Conservation (phyloP, 2,888 invertebrate genomes). For the Lampropteryx suffumata region DNA sequence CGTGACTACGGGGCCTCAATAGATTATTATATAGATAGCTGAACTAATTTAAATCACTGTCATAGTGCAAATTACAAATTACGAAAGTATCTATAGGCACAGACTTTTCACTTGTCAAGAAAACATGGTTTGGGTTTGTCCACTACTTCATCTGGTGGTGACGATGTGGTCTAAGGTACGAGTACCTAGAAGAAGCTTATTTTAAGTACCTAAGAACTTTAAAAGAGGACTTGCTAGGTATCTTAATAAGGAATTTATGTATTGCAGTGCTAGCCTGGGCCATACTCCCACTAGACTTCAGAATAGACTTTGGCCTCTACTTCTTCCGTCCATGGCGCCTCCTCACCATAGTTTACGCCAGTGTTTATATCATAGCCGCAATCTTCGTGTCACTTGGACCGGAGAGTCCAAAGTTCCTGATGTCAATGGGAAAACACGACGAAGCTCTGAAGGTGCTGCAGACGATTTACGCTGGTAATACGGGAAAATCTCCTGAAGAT, state of each 20-base stretch:
- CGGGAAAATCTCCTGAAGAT: constrained; percentile 58
- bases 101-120: too few relatives aligned
- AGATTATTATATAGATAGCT: too few relatives aligned
- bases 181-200: too few relatives aligned
- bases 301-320: constrained; percentile 72
- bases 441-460: constrained; percentile 85
- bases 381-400: constrained; percentile 83
- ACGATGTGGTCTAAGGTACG: too few relatives aligned
- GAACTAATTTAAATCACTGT: too few relatives aligned
- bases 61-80: too few relatives aligned
- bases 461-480: constrained; percentile 81
- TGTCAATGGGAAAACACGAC: constrained; percentile 84
- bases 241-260: neutral
- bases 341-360: constrained; percentile 84
- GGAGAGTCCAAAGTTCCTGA: constrained; percentile 91
- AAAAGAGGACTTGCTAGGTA: too few relatives aligned
- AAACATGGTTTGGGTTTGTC: too few relatives aligned
- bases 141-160: too few relatives aligned
- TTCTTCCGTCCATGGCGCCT: constrained; percentile 88
- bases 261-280: constrained; percentile 85
- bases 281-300: constrained; percentile 84
- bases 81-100: too few relatives aligned
- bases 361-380: constrained; percentile 83
- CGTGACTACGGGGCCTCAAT: too few relatives aligned
- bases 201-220: too few relatives aligned